Percentiles rank a stretch among this genome's conserved stretches.
phyloP scores from a whole-genome alignment of 2,888 invertebrate species.

The Camponotus fellah region DNA sequence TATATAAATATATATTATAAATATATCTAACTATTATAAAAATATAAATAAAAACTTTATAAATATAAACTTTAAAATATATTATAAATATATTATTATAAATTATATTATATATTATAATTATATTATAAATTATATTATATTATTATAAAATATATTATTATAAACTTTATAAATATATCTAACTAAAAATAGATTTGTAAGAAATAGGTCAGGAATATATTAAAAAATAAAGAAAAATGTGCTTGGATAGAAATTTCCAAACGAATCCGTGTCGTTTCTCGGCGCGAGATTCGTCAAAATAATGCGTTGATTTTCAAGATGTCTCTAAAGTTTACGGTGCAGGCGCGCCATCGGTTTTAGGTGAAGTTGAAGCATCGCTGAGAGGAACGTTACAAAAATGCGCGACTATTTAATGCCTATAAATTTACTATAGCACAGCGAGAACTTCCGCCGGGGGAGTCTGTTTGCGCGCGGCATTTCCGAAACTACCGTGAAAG shows the following conservation, averaged over 20 bases:
- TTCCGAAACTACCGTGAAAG: slow-evolving; percentile 59
- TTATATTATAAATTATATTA: too few species aligned
- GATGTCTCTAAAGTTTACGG: slow-evolving; percentile 28
- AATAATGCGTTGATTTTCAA: slow-evolving; percentile 29
- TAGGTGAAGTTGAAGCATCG: slow-evolving; percentile 17
- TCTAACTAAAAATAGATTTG: too few species aligned
- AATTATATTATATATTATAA: too few species aligned
- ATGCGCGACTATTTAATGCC: slow-evolving; percentile 54
- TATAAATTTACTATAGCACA: slow-evolving; percentile 39
- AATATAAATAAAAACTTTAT: too few species aligned
- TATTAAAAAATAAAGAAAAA: neutral
- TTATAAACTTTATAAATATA: too few species aligned
- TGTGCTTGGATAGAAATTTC: neutral
- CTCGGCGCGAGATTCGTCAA: neutral
- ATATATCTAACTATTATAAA: too few species aligned
- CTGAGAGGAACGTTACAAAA: slow-evolving; percentile 18
- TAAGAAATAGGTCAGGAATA: neutral
- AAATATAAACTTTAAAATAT: too few species aligned
- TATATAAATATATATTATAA: too few species aligned
- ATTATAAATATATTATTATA: too few species aligned
- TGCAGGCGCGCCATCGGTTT: slow-evolving; percentile 13
- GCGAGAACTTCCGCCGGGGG: slow-evolving; percentile 53
- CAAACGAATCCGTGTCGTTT: neutral
- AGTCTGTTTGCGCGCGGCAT: slow-evolving; percentile 62
- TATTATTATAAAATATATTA: too few species aligned